Conservation (phyloP, 2,113 vertebrate species). For the Poeciliopsis occidentalis region DNA sequence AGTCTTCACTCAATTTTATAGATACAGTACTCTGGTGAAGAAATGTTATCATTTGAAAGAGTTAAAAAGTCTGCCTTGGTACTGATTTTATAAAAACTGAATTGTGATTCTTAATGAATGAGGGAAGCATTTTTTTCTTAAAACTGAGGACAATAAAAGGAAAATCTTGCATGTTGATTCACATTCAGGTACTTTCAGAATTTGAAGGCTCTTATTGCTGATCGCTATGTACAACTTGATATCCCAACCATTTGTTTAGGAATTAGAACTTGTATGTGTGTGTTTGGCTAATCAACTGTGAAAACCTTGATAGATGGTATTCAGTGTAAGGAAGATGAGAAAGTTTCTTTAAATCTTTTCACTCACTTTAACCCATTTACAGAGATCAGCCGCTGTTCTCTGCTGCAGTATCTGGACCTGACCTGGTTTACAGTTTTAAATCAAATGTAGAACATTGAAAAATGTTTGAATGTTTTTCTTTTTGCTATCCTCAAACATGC, state of each 20-base stretch:
- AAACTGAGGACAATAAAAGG: background rate
- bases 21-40: conserved; percentile 12
- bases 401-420: too few relatives aligned
- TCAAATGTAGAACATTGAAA: background rate
- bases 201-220: background rate
- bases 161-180: conserved; percentile 1
- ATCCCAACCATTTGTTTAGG: background rate
- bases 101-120: conserved; percentile 5
- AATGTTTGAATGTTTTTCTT: background rate
- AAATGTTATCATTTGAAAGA: background rate
- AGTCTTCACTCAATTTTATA: background rate
- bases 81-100: background rate
- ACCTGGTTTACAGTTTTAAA: background rate
- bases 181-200: conserved; percentile 34
- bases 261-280: background rate
- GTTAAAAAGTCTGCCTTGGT: too few relatives aligned
- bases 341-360: conserved; percentile 4
- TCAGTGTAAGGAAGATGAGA: background rate
- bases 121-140: conserved; percentile 22
- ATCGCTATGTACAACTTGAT: background rate
- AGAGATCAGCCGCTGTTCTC: background rate
- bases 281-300: conserved; percentile 6
- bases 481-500: background rate
- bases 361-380: conserved; percentile 19
- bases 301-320: conserved; percentile 3